Evolutionary conservation across 2,797 vertebrate genomes (phyloP).

Genomic region (Ibycter americanus): DNA sequence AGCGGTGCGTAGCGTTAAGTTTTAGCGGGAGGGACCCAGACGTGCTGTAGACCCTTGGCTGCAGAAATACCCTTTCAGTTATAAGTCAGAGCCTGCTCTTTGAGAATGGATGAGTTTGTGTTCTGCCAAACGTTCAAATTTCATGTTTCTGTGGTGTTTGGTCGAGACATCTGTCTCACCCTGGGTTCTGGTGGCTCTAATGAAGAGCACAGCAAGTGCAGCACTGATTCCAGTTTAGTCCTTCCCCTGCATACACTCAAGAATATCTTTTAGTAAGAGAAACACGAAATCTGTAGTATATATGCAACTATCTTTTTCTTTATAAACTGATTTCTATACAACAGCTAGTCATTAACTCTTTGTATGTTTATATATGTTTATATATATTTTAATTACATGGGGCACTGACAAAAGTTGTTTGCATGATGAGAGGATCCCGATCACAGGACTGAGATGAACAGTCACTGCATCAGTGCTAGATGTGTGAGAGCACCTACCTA

Average conservation of each 20-base stretch:
- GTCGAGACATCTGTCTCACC: neutral
- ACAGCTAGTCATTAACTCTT: neutral
- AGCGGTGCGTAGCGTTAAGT: neutral
- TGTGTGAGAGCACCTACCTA: neutral
- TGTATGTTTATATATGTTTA: neutral
- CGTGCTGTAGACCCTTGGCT: neutral
- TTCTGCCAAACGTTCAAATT: neutral
- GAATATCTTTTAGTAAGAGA: neutral
- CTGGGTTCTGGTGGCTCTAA: neutral
- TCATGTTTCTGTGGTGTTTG: neutral
- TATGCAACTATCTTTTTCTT: neutral
- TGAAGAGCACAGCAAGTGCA: neutral
- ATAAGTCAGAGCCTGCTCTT: neutral
- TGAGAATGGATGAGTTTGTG: neutral
- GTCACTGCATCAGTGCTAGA: neutral
- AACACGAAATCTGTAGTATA: neutral
- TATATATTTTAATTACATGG: neutral
- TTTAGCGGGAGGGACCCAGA: neutral
- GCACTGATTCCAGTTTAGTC: neutral
- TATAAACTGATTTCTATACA: neutral
- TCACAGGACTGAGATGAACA: neutral
- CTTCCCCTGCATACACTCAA: neutral
- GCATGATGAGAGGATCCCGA: neutral
- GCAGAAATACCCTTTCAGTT: neutral
- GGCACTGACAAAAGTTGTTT: neutral